Conservation (phyloP, 2,113 vertebrate genomes). For the Heterochromis multidens region DNA sequence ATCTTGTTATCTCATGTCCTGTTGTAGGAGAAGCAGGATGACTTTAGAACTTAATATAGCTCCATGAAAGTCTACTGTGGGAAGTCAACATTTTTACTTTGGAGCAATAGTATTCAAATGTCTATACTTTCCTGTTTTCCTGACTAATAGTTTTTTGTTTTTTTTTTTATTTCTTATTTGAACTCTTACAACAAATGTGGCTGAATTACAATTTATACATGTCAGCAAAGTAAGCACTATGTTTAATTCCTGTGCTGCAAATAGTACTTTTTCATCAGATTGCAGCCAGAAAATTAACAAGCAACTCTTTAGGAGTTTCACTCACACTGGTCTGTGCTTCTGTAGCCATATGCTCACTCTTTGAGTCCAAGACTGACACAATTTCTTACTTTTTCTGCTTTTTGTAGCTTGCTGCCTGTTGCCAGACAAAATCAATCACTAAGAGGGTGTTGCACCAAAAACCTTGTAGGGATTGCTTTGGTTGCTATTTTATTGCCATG, state of each 20-base stretch:
- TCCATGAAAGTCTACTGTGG: not conserved
- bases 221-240: not conserved
- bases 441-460: not conserved
- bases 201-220: not conserved
- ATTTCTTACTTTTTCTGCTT: not conserved
- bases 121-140: too few relatives aligned
- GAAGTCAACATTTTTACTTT: not conserved
- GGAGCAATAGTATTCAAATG: not conserved
- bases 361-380: not conserved
- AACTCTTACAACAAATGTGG: not conserved
- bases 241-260: not conserved
- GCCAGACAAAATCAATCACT: not conserved
- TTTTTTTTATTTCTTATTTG: not conserved
- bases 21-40: slow-evolving; percentile 33
- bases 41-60: slow-evolving; percentile 26
- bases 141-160: not conserved
- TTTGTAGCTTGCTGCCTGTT: not conserved
- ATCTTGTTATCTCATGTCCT: slow-evolving; percentile 54
- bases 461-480: not conserved
- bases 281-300: not conserved
- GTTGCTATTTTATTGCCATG: not conserved
- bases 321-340: not conserved
- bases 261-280: not conserved
- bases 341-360: not conserved
- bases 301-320: not conserved